Evolutionary conservation across 1,140 invertebrate genomes (phyloP).

Genomic region (Formica selysi): DNA sequence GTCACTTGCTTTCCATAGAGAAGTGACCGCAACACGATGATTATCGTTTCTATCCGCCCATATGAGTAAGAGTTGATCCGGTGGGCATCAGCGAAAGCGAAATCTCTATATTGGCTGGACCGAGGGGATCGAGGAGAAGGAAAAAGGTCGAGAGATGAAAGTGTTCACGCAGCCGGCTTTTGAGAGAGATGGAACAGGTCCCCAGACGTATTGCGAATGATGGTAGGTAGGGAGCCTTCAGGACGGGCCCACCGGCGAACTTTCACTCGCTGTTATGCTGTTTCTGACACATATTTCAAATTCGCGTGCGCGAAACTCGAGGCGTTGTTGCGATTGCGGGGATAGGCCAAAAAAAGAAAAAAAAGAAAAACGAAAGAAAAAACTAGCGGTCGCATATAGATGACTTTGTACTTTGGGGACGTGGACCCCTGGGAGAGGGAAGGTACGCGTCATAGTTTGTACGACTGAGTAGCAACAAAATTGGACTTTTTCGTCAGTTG

Average conservation of each 20-base stretch:
- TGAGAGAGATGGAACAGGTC: background rate
- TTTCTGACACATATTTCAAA: conserved; percentile 71
- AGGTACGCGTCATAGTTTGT: background rate
- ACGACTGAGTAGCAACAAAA: background rate
- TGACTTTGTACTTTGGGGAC: background rate
- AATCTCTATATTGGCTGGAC: conserved; percentile 34
- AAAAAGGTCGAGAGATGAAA: conserved; percentile 81
- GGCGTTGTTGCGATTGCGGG: background rate
- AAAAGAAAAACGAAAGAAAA: background rate
- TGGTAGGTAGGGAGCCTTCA: conserved; percentile 38
- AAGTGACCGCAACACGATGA: background rate
- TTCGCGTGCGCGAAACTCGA: background rate
- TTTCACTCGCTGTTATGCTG: conserved; percentile 76
- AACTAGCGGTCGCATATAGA: background rate
- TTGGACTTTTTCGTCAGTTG: conserved; percentile 25
- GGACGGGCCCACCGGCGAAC: conserved; percentile 63
- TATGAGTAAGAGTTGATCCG: background rate
- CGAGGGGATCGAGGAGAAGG: conserved; percentile 40
- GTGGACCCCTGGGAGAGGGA: conserved; percentile 14
- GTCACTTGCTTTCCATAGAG: conserved; percentile 45
- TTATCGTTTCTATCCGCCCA: conserved; percentile 19
- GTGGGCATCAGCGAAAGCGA: conserved; percentile 65
- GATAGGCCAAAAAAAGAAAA: background rate
- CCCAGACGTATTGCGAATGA: background rate
- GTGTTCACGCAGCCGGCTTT: conserved; percentile 58